Evolutionary conservation across 2,888 invertebrate genomes (phyloP), one percentile per base, ranked within the genome.

Genomic region (Drosophila parthenogenetica): DNA sequence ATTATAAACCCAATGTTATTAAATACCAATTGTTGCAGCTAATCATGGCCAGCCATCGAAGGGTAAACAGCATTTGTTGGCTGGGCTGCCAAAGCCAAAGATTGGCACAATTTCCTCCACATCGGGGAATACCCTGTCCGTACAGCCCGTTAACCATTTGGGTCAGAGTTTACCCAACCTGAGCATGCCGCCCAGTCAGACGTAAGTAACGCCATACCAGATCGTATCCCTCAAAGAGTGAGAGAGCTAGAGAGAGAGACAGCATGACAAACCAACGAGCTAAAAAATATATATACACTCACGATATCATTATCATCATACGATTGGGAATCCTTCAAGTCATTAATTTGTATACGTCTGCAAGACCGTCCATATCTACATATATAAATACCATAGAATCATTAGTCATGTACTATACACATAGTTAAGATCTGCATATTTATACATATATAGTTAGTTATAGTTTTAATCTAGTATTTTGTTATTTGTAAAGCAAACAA

Each of bases 91-190:
- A 90, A 92, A 91, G 71, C 66, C 81, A 32, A 90, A 89, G 68
- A 81, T 90, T 19, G 77, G 71, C 16, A 77, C 89, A 37, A 77
- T 87, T 17, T 67, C 70, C 19, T 71, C 87, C 19, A 74, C 77
- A 69, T 94, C 95, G 37, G 95, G 95, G 32, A 96, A 96, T 90
- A 95, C 96, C 0, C 93, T 97, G 72, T 95, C 95, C 50, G 96
- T 97, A 65, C 95, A 96, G 89, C 95, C 96, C 4, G 92, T 94
- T 25, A 94, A 94, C 85, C 93, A 94, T 61, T 93, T 96, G 54
- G 96, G 96, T 32, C 96, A 97, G 91, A 97, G 96, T 89, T 92
- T 97, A 84, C 97, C 97, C 2, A 97, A 97, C 90, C 93, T 97
- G 59, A 94, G 90, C 75, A 73, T 92, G 75, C 91, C 92, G 74